A percentile compares a stretch with the other conserved stretches of the same genome.
phyloP scores from a whole-genome alignment of 53 echinoderm and acorn worm genomes.

The Antedon mediterranea region DNA sequence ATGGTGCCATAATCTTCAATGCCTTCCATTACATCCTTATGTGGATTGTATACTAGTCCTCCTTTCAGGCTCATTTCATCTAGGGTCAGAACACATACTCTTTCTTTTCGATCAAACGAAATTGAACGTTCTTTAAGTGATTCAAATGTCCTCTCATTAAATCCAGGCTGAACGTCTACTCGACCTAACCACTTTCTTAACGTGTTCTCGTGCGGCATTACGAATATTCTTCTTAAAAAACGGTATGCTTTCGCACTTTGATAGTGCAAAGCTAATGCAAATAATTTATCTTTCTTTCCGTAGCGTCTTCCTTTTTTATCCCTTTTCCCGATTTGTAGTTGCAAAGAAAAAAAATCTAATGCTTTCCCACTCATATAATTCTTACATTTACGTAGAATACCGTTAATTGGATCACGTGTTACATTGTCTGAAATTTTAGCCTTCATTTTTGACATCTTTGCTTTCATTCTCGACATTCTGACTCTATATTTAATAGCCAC shows the following conservation, averaged over 20 bases:
- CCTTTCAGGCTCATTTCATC: slow-evolving; percentile 26
- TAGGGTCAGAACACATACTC: slow-evolving; percentile 11
- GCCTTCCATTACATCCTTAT: slow-evolving; percentile 14
- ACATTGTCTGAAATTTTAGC: not conserved
- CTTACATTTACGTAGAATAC: not conserved
- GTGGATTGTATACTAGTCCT: slow-evolving; percentile 8
- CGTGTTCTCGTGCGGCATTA: slow-evolving; percentile 4
- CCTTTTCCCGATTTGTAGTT: not conserved
- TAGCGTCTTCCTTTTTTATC: slow-evolving; percentile 14
- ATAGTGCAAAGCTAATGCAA: slow-evolving; percentile 13
- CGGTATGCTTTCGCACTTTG: slow-evolving; percentile 11
- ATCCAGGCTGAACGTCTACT: not conserved
- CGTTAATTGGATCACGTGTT: not conserved
- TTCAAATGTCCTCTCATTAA: slow-evolving; percentile 9
- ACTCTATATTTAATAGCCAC: not conserved
- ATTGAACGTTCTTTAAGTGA: not conserved
- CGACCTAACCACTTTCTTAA: slow-evolving; percentile 5
- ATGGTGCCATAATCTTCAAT: slow-evolving; percentile 16
- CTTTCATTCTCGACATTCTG: slow-evolving; percentile 9
- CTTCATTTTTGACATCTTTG: slow-evolving; percentile 1
- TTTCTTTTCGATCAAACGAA: slow-evolving; percentile 1
- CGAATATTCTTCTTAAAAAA: slow-evolving; percentile 8
- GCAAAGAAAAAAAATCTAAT: slow-evolving; percentile 9
- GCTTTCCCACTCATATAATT: slow-evolving; percentile 8
- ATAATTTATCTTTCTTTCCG: slow-evolving; percentile 8